Evolutionary conservation across 2,888 invertebrate genomes (phyloP).

Genomic region (Aporophyla nigra): DNA sequence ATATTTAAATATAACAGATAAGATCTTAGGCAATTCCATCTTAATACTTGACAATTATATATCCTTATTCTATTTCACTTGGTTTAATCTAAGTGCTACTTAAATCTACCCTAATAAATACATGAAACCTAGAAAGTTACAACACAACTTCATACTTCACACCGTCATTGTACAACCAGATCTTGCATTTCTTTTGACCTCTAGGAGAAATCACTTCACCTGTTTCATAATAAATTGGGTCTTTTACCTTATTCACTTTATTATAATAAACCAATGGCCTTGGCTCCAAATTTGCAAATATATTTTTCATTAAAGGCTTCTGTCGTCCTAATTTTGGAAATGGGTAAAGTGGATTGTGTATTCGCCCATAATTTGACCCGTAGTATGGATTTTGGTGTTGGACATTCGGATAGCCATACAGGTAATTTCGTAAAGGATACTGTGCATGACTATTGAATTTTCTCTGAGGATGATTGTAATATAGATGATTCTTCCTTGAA

Average conservation of each 20-base stretch:
- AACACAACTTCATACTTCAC: slow-evolving; percentile 81
- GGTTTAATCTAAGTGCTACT: slow-evolving; percentile 10
- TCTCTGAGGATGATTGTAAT: slow-evolving; percentile 40
- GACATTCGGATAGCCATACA: slow-evolving; percentile 23
- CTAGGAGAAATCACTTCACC: slow-evolving; percentile 70
- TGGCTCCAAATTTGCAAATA: slow-evolving; percentile 46
- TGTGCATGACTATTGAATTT: slow-evolving; percentile 34
- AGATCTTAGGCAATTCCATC: not conserved
- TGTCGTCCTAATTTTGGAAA: slow-evolving; percentile 50
- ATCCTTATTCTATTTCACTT: slow-evolving; percentile 18
- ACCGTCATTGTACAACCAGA: slow-evolving; percentile 84
- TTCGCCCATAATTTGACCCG: slow-evolving; percentile 10
- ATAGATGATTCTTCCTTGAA: slow-evolving; percentile 25
- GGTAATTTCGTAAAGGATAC: slow-evolving; percentile 35
- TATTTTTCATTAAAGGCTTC: slow-evolving; percentile 52
- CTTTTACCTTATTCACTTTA: slow-evolving; percentile 30
- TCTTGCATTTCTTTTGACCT: slow-evolving; percentile 77
- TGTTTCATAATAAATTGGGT: slow-evolving; percentile 74
- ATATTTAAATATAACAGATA: not conserved
- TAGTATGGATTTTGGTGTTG: slow-evolving; percentile 15
- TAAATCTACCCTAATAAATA: slow-evolving; percentile 17
- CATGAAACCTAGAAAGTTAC: slow-evolving; percentile 47
- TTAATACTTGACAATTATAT: not conserved
- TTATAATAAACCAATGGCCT: slow-evolving; percentile 56
- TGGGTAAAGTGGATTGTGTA: slow-evolving; percentile 34